phyloP scores from a whole-genome alignment of 2,797 vertebrate genomes.

The Halcyon chelicuti region DNA sequence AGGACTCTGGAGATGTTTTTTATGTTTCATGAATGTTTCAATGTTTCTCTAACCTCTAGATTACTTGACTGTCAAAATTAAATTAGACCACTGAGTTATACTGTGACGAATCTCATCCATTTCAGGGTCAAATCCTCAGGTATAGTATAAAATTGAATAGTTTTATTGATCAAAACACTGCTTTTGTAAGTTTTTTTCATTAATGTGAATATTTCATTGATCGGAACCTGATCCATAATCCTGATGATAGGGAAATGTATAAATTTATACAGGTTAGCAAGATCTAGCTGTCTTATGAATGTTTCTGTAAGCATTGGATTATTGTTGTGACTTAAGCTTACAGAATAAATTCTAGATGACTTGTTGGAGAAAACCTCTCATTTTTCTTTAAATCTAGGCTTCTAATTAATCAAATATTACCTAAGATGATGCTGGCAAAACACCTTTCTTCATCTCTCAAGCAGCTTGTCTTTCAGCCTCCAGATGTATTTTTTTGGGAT shows the following conservation, averaged over 20 bases:
- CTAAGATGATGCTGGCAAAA: neutral
- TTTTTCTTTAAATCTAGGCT: neutral
- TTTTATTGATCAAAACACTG: neutral
- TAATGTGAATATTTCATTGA: neutral
- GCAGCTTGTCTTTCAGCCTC: neutral
- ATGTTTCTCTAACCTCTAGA: neutral
- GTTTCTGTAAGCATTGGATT: neutral
- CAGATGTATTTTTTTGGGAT: neutral
- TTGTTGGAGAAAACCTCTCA: neutral
- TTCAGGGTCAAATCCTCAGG: neutral
- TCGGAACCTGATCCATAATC: neutral
- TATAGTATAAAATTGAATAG: neutral
- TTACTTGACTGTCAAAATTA: neutral
- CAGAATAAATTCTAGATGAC: neutral
- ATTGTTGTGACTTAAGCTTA: neutral
- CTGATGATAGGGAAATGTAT: neutral
- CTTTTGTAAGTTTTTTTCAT: neutral
- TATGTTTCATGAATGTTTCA: neutral
- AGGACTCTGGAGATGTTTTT: neutral
- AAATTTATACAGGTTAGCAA: neutral
- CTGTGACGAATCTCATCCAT: neutral
- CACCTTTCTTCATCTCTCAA: neutral
- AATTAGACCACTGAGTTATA: neutral
- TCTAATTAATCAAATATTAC: neutral
- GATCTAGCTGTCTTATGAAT: neutral